Evolutionary conservation across 2,797 vertebrate species (phyloP).

Genomic region (Sebastes iracundus): DNA sequence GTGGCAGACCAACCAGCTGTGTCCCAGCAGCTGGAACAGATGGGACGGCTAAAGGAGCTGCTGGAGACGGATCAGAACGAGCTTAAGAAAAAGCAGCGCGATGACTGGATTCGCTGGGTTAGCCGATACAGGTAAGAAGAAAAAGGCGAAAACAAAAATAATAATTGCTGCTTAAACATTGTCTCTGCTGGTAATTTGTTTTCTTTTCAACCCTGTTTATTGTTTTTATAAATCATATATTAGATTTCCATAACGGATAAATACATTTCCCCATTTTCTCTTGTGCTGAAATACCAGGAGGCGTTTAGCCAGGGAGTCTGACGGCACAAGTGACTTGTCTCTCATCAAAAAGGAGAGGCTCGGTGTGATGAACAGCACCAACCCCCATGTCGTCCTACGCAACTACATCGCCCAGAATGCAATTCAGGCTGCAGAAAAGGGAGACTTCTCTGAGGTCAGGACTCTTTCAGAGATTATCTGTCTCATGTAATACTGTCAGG

Average conservation of each 20-base stretch:
- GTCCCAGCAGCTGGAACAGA: slow-evolving; percentile 82
- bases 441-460: slow-evolving; percentile 88
- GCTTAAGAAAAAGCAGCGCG: slow-evolving; percentile 79
- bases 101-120: slow-evolving; percentile 86
- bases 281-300: slow-evolving; percentile 62
- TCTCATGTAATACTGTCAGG: too few relatives aligned
- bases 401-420: slow-evolving; percentile 93
- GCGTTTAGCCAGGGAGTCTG: slow-evolving; percentile 83
- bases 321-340: slow-evolving; percentile 30
- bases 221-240: too few relatives aligned
- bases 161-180: neutral
- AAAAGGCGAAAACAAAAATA: neutral
- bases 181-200: neutral
- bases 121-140: slow-evolving; percentile 82
- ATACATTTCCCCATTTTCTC: too few relatives aligned
- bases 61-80: slow-evolving; percentile 78
- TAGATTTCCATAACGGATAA: too few relatives aligned
- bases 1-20: slow-evolving; percentile 82
- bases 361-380: slow-evolving; percentile 83
- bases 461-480: too few relatives aligned
- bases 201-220: too few relatives aligned
- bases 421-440: slow-evolving; percentile 88
- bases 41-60: slow-evolving; percentile 83
- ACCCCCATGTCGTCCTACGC: slow-evolving; percentile 87
- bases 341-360: slow-evolving; percentile 73